These are phyloP conservation scores for Orthosia cruda DNA, from an alignment of 2,888 invertebrate genomes.

Conservation along the genomic window DNA sequence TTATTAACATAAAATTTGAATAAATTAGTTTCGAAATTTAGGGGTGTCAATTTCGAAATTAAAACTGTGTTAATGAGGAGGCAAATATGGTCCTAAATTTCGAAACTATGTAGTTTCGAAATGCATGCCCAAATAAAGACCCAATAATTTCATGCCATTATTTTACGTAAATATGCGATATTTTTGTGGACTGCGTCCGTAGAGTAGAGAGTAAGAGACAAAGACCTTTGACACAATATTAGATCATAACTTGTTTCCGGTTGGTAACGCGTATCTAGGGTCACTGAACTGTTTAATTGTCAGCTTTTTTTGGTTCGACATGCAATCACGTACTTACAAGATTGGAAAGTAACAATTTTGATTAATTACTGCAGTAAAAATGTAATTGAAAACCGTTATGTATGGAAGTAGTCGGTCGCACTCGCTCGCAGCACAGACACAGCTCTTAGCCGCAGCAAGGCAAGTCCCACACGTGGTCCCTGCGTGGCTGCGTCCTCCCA, in stretches of 20 bases:
- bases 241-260: conserved; percentile 46
- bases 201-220: conserved; percentile 58
- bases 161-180: not conserved
- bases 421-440: not conserved
- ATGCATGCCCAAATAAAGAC: too few relatives aligned
- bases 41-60: too few relatives aligned
- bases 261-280: conserved; percentile 43
- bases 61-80: too few relatives aligned
- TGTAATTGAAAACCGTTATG: not conserved
- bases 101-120: too few relatives aligned
- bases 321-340: not conserved
- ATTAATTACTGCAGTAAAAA: not conserved
- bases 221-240: conserved; percentile 62
- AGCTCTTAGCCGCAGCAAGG: not conserved
- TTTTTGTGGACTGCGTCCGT: conserved; percentile 6
- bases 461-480: not conserved
- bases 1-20: too few relatives aligned
- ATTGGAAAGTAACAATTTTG: not conserved
- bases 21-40: too few relatives aligned
- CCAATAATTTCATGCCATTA: too few relatives aligned
- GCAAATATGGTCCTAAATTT: too few relatives aligned
- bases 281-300: conserved; percentile 50
- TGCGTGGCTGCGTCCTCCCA: too few relatives aligned
- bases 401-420: not conserved
- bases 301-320: not conserved